Percentiles rank a stretch among this genome's conserved stretches.
These are phyloP conservation scores for Mareca strepera DNA, from an alignment of 2,797 vertebrate species.

Conservation along the genomic window DNA sequence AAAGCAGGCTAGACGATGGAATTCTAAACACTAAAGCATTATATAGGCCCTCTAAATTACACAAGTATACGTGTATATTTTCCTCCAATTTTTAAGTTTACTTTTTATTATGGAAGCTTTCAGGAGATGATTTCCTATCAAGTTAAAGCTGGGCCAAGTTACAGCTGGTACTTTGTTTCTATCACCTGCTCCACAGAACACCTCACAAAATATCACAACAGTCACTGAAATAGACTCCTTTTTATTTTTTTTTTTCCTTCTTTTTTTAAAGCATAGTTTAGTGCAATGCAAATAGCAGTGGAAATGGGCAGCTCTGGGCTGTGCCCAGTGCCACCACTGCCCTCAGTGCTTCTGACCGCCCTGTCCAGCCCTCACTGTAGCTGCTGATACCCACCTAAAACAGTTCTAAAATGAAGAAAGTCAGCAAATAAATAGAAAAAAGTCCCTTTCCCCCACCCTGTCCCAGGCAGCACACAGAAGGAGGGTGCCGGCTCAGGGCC, in stretches of 20 bases:
- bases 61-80: accelerated
- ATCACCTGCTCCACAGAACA: neutral
- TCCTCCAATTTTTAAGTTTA: neutral
- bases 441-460: neutral
- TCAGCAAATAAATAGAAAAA: neutral
- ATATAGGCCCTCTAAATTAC: neutral
- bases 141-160: neutral
- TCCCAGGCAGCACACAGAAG: neutral
- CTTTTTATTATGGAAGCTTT: neutral
- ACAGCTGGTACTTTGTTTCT: neutral
- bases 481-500: neutral
- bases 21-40: neutral
- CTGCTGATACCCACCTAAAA: neutral
- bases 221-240: accelerated
- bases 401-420: neutral
- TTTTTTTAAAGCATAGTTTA: neutral
- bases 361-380: neutral
- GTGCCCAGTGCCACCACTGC: neutral
- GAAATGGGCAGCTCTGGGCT: neutral
- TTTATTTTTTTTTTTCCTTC: neutral
- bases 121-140: neutral
- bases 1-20: accelerated
- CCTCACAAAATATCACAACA: accelerated
- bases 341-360: neutral
- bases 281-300: neutral